Base-by-base conservation (phyloP, 2,113 vertebrate genomes). In the Leptocoma aspasia region DNA sequence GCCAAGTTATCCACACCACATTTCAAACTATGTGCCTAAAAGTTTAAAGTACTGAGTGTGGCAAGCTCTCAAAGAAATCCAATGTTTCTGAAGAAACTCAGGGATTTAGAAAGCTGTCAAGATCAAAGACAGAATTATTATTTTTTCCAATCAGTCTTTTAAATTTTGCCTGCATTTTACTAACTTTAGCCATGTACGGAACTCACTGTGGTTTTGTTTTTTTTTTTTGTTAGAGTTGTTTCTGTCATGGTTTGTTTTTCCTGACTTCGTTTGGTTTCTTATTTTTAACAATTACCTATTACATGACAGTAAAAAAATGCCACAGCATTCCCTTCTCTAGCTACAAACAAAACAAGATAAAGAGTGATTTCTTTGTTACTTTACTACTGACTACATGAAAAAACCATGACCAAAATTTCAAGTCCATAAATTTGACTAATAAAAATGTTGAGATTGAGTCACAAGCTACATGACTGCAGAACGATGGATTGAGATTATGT, bases 141-240 rank as follows among this genome's bases (percentile, higher is more conserved):
- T 78, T 85, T 84, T 84, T 52, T 19, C 42, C 42, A 79, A 41
- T 2, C 9, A 42, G 35, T 5, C 28, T 73, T 68, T 39, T 37
- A 24, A 42, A 41, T 82, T 89, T 80, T 79, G 15, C 49, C 31
- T 2, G 6, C 42, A 59, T 44, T 69, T 91, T 45, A 37, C 28
- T 72, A 59, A 73, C 16, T 80, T 49, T 7, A 24, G 30, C 44
- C 23, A 42, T 1, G 0, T 42, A 35, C 5, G 28, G 30, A 80
- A 72, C 10, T 42, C 1, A 3, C 0, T 45, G 42, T 18, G 6
- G 12, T 15, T 45, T 13, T 10, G 3, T 11, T 14, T 1, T 18
- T 65, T 24, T 76, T 64, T 35, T 61, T 15, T 69, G 27, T 45
- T 39, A 31, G 8, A 42, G 6, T 15, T 65, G 26, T 13, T 52